A percentile compares a stretch with the other conserved stretches of the same genome.
Conservation (phyloP, 2,113 vertebrate genomes). For the Pitta sordida region DNA sequence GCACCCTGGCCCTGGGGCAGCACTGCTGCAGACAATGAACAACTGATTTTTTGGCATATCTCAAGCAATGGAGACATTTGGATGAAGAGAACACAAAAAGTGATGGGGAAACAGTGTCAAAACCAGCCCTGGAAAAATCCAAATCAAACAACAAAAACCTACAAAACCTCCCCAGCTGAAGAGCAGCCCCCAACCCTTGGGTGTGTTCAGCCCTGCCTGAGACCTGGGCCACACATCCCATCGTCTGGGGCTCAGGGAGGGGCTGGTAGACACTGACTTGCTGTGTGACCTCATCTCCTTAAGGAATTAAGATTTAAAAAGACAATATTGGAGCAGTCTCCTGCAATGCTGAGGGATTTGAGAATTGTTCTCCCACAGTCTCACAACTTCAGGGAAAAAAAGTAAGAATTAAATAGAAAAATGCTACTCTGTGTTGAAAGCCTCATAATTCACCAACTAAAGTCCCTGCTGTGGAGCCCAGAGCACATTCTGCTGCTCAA, state of each 20-base stretch:
- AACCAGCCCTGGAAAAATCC: not conserved
- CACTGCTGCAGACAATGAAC: not conserved
- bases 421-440: not conserved
- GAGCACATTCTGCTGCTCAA: not conserved
- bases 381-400: not conserved
- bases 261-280: not conserved
- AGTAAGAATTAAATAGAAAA: not conserved
- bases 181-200: fast-evolving
- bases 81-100: not conserved
- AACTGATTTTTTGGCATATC: not conserved
- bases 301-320: not conserved
- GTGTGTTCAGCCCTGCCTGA: not conserved
- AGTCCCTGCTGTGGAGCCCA: not conserved
- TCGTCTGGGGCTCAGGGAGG: not conserved
- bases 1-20: no score
- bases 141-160: not conserved
- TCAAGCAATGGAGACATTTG: not conserved
- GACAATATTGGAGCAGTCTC: fast-evolving
- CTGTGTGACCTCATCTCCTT: not conserved
- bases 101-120: not conserved
- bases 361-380: not conserved
- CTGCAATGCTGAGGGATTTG: not conserved
- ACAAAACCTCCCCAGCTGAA: fast-evolving
- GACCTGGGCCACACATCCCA: no score
- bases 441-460: not conserved